These are phyloP conservation scores for Anagyrus pseudococci DNA, from an alignment of 2,888 invertebrate genomes.

Conservation along the genomic window DNA sequence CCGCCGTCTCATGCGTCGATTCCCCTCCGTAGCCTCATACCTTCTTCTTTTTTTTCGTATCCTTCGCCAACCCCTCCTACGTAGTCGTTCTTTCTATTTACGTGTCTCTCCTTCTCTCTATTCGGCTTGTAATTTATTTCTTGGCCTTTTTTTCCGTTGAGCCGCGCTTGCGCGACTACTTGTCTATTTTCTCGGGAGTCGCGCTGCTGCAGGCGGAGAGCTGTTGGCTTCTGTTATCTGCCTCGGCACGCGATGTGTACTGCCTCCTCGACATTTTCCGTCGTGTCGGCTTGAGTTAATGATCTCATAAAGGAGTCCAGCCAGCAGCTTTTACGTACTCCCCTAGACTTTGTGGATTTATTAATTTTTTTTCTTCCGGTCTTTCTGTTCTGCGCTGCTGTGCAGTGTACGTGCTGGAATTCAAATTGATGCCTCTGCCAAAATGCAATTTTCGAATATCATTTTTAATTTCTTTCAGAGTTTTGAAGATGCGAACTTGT, in stretches of 20 bases:
- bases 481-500: too few species aligned
- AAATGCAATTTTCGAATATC: background rate
- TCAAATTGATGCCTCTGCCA: constrained; percentile 1
- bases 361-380: too few species aligned
- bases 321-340: too few species aligned
- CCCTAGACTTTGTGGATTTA: background rate
- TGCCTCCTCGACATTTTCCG: background rate
- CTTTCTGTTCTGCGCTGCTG: background rate
- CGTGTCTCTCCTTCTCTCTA: background rate
- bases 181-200: too few species aligned
- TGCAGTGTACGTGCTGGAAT: background rate
- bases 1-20: too few species aligned
- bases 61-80: background rate
- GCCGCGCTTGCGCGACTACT: too few species aligned
- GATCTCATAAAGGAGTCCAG: background rate
- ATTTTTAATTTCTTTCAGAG: too few species aligned
- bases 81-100: background rate
- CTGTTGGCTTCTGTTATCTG: background rate
- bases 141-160: background rate
- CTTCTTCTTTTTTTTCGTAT: background rate
- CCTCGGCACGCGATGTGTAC: constrained; percentile 1
- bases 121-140: constrained; percentile 22
- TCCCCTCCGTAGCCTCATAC: background rate
- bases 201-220: background rate
- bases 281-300: background rate